Conservation (phyloP, 2,113 vertebrate species). For the Chloebia gouldiae region DNA sequence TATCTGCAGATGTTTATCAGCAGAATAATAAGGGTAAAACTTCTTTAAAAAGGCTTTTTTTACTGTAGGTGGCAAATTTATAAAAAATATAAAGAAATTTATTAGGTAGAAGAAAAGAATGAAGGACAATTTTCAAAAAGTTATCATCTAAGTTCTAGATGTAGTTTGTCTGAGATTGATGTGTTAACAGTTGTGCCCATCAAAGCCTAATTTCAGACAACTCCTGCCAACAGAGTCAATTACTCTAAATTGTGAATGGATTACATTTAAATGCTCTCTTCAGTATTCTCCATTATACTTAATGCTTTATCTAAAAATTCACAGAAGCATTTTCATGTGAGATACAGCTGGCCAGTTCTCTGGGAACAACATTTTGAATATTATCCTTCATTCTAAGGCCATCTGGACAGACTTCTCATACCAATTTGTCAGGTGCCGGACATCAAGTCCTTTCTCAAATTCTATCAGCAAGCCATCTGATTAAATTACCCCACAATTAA, state of each 20-base stretch:
- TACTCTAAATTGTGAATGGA: constrained; percentile 9
- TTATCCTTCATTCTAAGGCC: constrained; percentile 20
- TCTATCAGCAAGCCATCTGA: constrained; percentile 21
- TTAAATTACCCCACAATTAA: constrained; percentile 39
- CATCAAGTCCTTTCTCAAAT: constrained; percentile 22
- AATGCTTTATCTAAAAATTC: not conserved
- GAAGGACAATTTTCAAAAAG: not conserved
- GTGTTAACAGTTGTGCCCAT: not conserved
- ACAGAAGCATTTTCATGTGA: constrained; percentile 22
- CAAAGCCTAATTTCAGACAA: constrained; percentile 15
- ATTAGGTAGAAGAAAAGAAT: not conserved
- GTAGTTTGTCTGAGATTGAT: not conserved
- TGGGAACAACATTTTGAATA: constrained; percentile 31
- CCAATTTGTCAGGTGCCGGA: constrained; percentile 22
- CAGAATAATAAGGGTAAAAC: not conserved
- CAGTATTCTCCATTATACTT: constrained; percentile 16
- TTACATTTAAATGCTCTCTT: constrained; percentile 29
- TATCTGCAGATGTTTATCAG: not conserved
- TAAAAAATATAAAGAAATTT: not conserved
- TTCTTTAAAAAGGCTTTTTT: not conserved
- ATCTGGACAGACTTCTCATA: constrained; percentile 29
- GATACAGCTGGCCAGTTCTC: constrained; percentile 23
- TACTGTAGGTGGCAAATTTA: not conserved
- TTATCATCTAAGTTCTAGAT: not conserved
- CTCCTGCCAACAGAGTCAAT: constrained; percentile 33